Evolutionary conservation across 2,113 vertebrate species (phyloP).

Genomic region (Nanorana parkeri): DNA sequence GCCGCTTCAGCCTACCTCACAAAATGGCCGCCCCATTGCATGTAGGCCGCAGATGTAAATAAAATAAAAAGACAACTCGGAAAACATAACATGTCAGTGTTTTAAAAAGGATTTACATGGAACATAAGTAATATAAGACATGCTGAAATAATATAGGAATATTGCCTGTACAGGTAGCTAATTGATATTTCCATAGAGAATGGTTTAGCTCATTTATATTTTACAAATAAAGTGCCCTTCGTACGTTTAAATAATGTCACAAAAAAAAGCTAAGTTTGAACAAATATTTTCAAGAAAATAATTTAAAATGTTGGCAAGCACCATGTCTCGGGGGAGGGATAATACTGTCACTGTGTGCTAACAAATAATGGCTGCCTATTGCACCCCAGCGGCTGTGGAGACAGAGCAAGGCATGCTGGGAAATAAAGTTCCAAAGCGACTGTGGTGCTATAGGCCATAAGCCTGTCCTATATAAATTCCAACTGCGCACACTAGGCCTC

Average conservation of each 20-base stretch:
- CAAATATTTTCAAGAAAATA: conserved; percentile 46
- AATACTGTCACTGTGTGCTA: conserved; percentile 47
- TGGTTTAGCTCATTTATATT: background rate
- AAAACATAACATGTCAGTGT: background rate
- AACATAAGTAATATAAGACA: background rate
- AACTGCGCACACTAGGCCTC: too few species aligned
- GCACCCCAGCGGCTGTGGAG: too few species aligned
- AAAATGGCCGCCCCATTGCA: background rate
- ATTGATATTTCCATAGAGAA: background rate
- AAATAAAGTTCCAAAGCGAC: too few species aligned
- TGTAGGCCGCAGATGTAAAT: background rate
- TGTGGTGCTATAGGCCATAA: too few species aligned
- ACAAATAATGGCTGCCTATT: too few species aligned
- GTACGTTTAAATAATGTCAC: conserved; percentile 34
- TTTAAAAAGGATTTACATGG: background rate
- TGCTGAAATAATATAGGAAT: background rate
- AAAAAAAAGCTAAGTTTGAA: conserved; percentile 9
- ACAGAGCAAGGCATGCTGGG: too few species aligned
- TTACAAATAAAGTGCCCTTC: conserved; percentile 56
- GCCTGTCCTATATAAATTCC: too few species aligned
- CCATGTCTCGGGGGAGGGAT: conserved; percentile 24
- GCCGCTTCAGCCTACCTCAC: background rate
- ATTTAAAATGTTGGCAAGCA: conserved; percentile 51
- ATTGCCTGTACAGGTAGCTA: conserved; percentile 15
- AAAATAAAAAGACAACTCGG: background rate